Evolutionary conservation across 2,113 vertebrate genomes (phyloP).

Genomic region (Desmodus rotundus): DNA sequence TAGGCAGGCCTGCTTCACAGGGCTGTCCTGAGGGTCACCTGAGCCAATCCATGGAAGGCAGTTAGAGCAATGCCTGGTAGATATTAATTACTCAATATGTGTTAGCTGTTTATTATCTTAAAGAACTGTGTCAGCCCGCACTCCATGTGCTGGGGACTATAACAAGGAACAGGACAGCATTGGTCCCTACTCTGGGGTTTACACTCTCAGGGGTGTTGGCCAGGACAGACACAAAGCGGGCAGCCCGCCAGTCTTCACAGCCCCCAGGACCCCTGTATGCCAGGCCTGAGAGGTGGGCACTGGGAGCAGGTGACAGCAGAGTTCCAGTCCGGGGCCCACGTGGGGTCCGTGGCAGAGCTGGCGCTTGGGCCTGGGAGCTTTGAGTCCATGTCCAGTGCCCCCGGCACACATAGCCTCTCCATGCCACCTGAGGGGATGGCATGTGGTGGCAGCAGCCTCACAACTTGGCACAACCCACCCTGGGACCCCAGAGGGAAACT

Average conservation of each 20-base stretch:
- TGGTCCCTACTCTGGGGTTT: too few relatives aligned
- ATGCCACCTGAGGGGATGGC: not conserved
- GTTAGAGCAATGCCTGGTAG: too few relatives aligned
- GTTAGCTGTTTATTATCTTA: not conserved
- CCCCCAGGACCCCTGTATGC: not conserved
- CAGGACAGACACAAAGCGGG: not conserved
- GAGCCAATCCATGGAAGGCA: not conserved
- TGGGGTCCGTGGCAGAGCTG: not conserved
- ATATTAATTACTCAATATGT: not conserved
- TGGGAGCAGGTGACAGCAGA: not conserved
- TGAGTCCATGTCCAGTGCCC: not conserved
- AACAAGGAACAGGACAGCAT: not conserved
- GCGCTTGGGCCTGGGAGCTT: not conserved
- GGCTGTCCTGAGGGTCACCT: not conserved
- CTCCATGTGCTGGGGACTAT: not conserved
- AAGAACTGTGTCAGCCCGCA: not conserved
- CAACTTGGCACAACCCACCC: not conserved
- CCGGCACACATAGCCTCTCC: not conserved
- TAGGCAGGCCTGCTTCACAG: not conserved
- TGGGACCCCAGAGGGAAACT: not conserved
- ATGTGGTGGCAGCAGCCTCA: accelerated
- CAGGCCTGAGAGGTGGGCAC: not conserved
- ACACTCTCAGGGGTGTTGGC: not conserved
- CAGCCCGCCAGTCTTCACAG: accelerated
- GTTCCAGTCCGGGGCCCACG: too few relatives aligned